phyloP scores from a whole-genome alignment of 1,140 invertebrate genomes.

The Calosoma granatense region DNA sequence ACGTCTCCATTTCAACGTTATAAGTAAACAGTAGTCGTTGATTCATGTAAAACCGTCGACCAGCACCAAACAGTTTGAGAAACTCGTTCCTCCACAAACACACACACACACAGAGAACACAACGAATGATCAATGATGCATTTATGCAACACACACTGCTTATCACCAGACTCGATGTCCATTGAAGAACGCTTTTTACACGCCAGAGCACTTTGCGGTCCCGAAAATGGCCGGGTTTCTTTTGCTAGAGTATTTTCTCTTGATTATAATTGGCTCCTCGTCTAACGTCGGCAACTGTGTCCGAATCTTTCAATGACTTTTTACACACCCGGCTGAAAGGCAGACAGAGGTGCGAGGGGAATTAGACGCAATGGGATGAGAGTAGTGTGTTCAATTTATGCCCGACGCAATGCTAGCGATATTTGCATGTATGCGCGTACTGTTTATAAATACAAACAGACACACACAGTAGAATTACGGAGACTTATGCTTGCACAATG shows the following conservation, averaged over 20 bases:
- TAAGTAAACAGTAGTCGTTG: too few species aligned
- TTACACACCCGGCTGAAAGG: too few species aligned
- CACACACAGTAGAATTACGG: neutral
- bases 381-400: neutral
- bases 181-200: neutral
- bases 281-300: too few species aligned
- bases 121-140: conserved; percentile 29
- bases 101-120: neutral
- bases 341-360: too few species aligned
- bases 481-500: conserved; percentile 1
- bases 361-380: too few species aligned
- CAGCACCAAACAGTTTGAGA: neutral
- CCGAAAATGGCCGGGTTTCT: neutral
- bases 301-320: too few species aligned
- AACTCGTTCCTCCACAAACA: neutral
- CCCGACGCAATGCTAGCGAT: neutral
- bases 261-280: conserved; percentile 1
- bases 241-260: too few species aligned
- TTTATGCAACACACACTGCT: conserved; percentile 28
- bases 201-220: neutral
- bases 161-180: conserved; percentile 20
- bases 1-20: neutral
- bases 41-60: neutral
- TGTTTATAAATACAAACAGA: neutral
- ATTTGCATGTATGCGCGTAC: neutral